Evolutionary conservation across 2,888 invertebrate species (phyloP).

Genomic region (Andrena flavipes): DNA sequence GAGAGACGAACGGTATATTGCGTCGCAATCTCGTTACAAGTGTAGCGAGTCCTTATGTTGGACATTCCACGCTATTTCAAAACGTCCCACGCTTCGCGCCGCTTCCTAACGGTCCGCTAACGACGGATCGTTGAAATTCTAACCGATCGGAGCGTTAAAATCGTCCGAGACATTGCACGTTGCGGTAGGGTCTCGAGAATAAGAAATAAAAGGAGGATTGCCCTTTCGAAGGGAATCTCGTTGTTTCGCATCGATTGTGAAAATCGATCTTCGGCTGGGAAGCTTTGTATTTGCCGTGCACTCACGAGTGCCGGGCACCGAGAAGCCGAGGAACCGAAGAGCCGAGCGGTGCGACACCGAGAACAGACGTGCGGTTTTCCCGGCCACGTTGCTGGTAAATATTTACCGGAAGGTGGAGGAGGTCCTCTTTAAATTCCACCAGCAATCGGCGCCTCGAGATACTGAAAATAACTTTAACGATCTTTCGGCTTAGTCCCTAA

Average conservation of each 20-base stretch:
- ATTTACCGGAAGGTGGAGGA: conserved; percentile 70
- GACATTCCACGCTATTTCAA: conserved; percentile 27
- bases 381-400: conserved; percentile 73
- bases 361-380: conserved; percentile 67
- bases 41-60: conserved; percentile 26
- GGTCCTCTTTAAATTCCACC: conserved; percentile 67
- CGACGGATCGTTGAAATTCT: neutral
- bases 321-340: conserved; percentile 24
- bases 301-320: conserved; percentile 57
- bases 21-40: conserved; percentile 25
- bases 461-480: conserved; percentile 57
- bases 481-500: conserved; percentile 41
- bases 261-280: conserved; percentile 40
- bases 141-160: too few relatives aligned
- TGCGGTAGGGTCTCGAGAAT: too few relatives aligned
- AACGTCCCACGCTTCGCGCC: neutral
- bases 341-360: conserved; percentile 50
- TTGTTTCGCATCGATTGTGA: conserved; percentile 1
- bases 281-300: conserved; percentile 70
- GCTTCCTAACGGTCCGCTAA: neutral
- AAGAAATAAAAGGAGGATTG: too few relatives aligned
- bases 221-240: neutral
- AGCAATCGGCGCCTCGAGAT: conserved; percentile 56
- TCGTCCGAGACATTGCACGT: too few relatives aligned
- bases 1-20: conserved; percentile 9